A percentile compares a stretch with the other conserved stretches of the same genome.
These are phyloP conservation scores for Trialeurodes vaporariorum DNA, from an alignment of 1,140 invertebrate species.

Conservation along the genomic window DNA sequence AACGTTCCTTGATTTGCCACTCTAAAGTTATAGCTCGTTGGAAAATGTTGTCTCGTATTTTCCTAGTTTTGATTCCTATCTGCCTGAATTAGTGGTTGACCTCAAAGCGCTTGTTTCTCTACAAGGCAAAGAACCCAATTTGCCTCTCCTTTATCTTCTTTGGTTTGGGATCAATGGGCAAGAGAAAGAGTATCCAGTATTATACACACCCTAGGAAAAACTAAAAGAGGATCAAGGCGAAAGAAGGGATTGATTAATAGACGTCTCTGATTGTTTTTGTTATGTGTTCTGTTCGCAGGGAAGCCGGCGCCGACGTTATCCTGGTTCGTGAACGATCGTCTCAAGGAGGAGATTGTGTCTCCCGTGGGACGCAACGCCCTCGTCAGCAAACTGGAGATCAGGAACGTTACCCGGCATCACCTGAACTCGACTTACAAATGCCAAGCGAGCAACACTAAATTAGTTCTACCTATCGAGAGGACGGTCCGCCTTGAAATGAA, in stretches of 20 bases:
- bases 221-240: too few relatives aligned
- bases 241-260: slow-evolving; percentile 1
- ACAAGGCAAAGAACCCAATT: too few relatives aligned
- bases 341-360: slow-evolving; percentile 39
- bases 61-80: too few relatives aligned
- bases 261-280: slow-evolving; percentile 4
- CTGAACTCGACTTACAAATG: slow-evolving; percentile 75
- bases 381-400: slow-evolving; percentile 60
- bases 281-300: slow-evolving; percentile 42
- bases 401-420: slow-evolving; percentile 54
- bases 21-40: too few relatives aligned
- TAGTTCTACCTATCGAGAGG: slow-evolving; percentile 64
- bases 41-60: too few relatives aligned
- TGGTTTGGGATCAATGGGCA: too few relatives aligned
- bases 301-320: slow-evolving; percentile 65
- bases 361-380: slow-evolving; percentile 57
- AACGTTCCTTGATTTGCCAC: too few relatives aligned
- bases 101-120: too few relatives aligned
- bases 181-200: too few relatives aligned
- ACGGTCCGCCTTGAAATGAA: slow-evolving; percentile 65
- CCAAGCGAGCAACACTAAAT: slow-evolving; percentile 71
- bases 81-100: too few relatives aligned
- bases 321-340: slow-evolving; percentile 59
- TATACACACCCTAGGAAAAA: too few relatives aligned
- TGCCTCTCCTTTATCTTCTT: too few relatives aligned